A percentile compares a stretch with the other conserved stretches of the same genome.
Evolutionary conservation across 2,888 invertebrate species (phyloP).

Genomic region (Drosophila atroscutellata): DNA sequence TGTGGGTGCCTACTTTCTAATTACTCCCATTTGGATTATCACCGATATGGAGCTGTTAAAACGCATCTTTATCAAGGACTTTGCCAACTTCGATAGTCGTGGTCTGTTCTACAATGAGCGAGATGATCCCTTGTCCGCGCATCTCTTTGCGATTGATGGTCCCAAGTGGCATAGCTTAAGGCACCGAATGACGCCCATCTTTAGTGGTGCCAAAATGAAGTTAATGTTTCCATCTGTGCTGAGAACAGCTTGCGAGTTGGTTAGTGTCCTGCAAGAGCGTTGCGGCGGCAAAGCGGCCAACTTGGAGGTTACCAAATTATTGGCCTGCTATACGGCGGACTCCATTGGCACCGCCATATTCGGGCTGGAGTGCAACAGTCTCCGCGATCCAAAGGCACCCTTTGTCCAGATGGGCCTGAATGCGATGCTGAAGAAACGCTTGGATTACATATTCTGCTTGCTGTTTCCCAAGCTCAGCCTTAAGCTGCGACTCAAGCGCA

Average conservation of each 20-base stretch:
- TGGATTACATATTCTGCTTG: conserved; percentile 48
- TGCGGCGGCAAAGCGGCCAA: neutral
- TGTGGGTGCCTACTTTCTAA: conserved; percentile 77
- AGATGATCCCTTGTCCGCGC: conserved; percentile 83
- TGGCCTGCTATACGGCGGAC: conserved; percentile 86
- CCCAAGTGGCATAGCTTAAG: conserved; percentile 83
- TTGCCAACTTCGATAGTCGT: conserved; percentile 80
- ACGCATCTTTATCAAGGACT: conserved; percentile 80
- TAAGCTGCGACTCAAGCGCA: conserved; percentile 59
- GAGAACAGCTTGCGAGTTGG: conserved; percentile 59
- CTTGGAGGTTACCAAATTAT: conserved; percentile 85
- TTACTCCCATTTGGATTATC: conserved; percentile 59
- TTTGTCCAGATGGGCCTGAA: conserved; percentile 81
- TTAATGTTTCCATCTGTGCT: conserved; percentile 78
- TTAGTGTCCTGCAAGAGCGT: conserved; percentile 42
- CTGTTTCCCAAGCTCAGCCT: conserved; percentile 68
- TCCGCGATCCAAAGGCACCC: conserved; percentile 83
- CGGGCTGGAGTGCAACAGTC: conserved; percentile 85
- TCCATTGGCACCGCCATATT: conserved; percentile 86
- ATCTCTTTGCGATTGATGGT: conserved; percentile 83
- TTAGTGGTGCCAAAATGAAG: conserved; percentile 83
- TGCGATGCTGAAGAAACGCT: conserved; percentile 54
- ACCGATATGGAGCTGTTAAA: conserved; percentile 79
- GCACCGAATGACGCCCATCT: conserved; percentile 80
- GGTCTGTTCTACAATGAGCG: conserved; percentile 78